Evolutionary conservation across 2,888 invertebrate genomes (phyloP).

Genomic region (Nasonia oneida): DNA sequence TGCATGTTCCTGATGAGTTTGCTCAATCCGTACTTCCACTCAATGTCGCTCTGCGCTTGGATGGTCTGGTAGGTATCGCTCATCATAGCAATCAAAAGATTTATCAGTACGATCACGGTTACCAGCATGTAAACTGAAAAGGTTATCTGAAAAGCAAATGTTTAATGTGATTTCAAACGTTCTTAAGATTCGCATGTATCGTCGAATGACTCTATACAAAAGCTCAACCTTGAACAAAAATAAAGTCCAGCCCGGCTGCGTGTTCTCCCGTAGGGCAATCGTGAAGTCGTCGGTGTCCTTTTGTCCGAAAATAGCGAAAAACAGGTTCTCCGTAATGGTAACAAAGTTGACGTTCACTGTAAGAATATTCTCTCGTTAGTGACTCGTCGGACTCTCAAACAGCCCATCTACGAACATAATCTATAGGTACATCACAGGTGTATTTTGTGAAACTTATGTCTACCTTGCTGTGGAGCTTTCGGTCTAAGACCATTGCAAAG

Average conservation of each 20-base stretch:
- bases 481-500: slow-evolving; percentile 47
- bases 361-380: neutral
- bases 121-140: slow-evolving; percentile 99
- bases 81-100: slow-evolving; percentile 99
- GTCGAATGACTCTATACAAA: neutral
- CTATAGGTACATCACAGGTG: slow-evolving; percentile 26
- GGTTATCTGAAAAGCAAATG: slow-evolving; percentile 80
- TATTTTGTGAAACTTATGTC: slow-evolving; percentile 26
- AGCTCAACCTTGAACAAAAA: slow-evolving; percentile 87
- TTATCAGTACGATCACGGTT: slow-evolving; percentile 98
- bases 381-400: neutral
- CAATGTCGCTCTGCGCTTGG: slow-evolving; percentile 89
- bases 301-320: slow-evolving; percentile 99
- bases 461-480: slow-evolving; percentile 49
- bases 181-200: too few species aligned
- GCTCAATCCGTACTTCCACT: slow-evolving; percentile 89
- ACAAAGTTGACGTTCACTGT: slow-evolving; percentile 94
- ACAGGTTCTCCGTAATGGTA: slow-evolving; percentile 97
- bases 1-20: slow-evolving; percentile 89
- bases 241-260: slow-evolving; percentile 90
- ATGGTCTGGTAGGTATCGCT: slow-evolving; percentile 99
- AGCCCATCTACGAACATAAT: slow-evolving; percentile 20
- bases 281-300: slow-evolving; percentile 87
- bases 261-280: slow-evolving; percentile 65
- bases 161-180: neutral